These are phyloP conservation scores for Chanos chanos DNA, from an alignment of 2,797 vertebrate species.

Conservation along the genomic window DNA sequence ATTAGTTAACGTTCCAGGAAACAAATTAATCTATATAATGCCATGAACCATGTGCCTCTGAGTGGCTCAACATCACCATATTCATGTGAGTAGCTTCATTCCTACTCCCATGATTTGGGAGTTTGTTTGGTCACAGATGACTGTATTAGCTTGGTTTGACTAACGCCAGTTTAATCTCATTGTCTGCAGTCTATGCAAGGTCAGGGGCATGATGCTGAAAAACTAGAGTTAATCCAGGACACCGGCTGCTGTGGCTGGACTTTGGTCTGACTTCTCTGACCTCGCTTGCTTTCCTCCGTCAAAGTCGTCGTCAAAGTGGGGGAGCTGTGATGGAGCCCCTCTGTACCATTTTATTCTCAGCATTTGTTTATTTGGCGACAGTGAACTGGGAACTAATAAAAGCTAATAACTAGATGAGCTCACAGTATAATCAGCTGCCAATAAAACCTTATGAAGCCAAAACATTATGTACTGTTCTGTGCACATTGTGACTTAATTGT, in stretches of 20 bases:
- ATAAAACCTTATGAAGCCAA: background rate
- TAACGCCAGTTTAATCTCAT: slow-evolving; percentile 26
- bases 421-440: background rate
- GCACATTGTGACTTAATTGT: no score
- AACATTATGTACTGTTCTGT: no score
- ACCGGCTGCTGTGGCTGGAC: slow-evolving; percentile 30
- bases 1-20: no score
- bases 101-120: slow-evolving; percentile 13
- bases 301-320: background rate
- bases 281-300: background rate
- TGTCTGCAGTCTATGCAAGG: slow-evolving; percentile 2
- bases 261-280: background rate
- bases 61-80: no score
- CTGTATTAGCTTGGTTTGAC: background rate
- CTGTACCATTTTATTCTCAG: slow-evolving; percentile 5
- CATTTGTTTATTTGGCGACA: background rate
- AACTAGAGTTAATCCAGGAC: slow-evolving; percentile 42
- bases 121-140: slow-evolving; percentile 3
- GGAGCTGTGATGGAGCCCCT: background rate
- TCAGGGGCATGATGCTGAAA: slow-evolving; percentile 21
- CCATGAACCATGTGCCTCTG: no score
- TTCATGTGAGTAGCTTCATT: no score
- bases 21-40: no score
- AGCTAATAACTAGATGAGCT: no score
- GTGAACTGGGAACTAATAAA: no score